Percentiles rank a stretch among this genome's conserved stretches.
Evolutionary conservation across 2,797 vertebrate genomes (phyloP).

Genomic region (Cossypha dichroa): DNA sequence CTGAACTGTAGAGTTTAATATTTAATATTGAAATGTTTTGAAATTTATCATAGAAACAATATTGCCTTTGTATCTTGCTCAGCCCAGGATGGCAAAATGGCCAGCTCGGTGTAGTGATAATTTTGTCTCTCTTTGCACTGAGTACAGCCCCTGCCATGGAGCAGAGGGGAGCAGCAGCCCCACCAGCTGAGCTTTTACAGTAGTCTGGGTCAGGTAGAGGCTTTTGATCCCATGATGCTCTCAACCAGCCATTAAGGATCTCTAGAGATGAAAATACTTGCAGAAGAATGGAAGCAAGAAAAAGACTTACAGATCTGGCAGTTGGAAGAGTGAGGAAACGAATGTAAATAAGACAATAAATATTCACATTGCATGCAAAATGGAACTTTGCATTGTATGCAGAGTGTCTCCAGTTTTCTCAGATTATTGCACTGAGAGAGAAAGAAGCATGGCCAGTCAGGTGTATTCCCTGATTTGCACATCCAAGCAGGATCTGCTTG

Average conservation of each 20-base stretch:
- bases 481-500: neutral
- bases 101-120: fast-evolving
- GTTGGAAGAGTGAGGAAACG: neutral
- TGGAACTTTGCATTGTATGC: neutral
- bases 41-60: neutral
- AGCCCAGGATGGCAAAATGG: neutral
- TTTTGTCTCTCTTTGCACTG: neutral
- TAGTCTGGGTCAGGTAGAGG: too few species aligned
- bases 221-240: neutral
- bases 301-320: neutral
- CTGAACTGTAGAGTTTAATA: neutral
- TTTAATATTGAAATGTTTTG: constrained; percentile 26
- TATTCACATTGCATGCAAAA: neutral
- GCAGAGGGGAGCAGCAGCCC: neutral
- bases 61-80: neutral
- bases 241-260: fast-evolving
- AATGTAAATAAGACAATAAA: neutral
- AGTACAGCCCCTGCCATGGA: neutral
- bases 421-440: neutral
- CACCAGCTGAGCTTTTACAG: neutral
- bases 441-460: neutral
- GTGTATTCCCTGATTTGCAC: neutral
- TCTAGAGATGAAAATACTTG: neutral
- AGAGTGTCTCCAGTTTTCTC: neutral
- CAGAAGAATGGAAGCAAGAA: neutral